Evolutionary conservation across 1,140 invertebrate genomes (phyloP), one percentile per base, ranked within the genome.

Genomic region (Anagrus nilaparvatae): DNA sequence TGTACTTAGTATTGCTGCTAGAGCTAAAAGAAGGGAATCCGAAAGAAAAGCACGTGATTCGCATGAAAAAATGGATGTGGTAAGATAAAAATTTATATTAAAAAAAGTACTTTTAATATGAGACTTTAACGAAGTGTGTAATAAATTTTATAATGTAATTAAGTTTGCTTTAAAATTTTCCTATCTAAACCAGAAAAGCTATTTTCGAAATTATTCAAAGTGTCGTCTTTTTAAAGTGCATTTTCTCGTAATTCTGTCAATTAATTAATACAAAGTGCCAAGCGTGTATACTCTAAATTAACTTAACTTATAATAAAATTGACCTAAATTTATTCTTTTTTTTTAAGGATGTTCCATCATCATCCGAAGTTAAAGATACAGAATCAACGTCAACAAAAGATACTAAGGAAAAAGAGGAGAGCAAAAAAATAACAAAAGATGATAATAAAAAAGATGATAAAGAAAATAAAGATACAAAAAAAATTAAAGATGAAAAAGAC

Each of bases 1-100:
- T 7, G 90, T 99, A 3, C 71, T 99, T 14, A 97, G 92, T 57
- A 97, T 97, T 51, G 96, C 96, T 0, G 91, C 91, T 1, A 80
- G 90, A 48, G 82, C 90, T 51, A 77, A 86, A 47, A 80, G 90
- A 45, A 78, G 87, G 17, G 83, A 88, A 47, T 73, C 71, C 4
- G 75, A 78, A 34, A 62, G 72, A 34, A 72, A 72, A 25, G 69
- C 71, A 33, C 70, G 71, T 10, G 74, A 76, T 39, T 56, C 58
- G 1, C 76, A 79, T 14, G 78, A 80, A 27, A 82, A 82, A 61
- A 82, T 82, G 81, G 81, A 87, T 50, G 81, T 86, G 49, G 74
- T 74, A 42, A 54, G 66, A 56, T 35, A 23, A 32, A 13, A 36
- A 23, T 38, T 18, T 39, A 30, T 45, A n/a, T 46, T 42, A 31